Evolutionary conservation across 2,797 vertebrate species (phyloP), one percentile per base, ranked within the genome.

Genomic region (Leucoraja ocellata): DNA sequence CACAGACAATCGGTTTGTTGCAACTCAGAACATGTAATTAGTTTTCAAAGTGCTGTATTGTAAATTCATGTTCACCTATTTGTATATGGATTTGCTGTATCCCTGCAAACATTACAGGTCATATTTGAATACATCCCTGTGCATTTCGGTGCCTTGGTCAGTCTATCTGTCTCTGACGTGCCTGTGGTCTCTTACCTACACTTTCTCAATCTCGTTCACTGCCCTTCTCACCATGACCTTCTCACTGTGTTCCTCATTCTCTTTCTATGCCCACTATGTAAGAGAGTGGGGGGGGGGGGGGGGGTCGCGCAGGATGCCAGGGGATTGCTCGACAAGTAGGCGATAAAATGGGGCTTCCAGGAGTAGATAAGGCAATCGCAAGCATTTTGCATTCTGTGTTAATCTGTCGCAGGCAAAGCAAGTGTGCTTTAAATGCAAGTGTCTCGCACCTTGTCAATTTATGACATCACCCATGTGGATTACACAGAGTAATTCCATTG

Each of bases 241-340:
- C 36, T 46, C 3, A 14, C 32, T 80, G 78, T 39, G 14, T 80
- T 16, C 25, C 39, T 78, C 28, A n/a, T 9, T 46, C 7, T 28
- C 68, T 46, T 39, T 46, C 88, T n/a, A 13, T 63, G 58, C 7
- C 58, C 23, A 11, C 65, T 23, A 4, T 32, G 11, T 91, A n/a
- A 91, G 65, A 36, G 18, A 73, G 32, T 32, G 32, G 32, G 32
- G 39, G 39, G 39, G 2, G 39, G 39, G 39, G 2, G 18, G 32
- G 36, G 71, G 73, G 36, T 46, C 25, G 28, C 14, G 39, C 23
- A n/a, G 39, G 71, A 36, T 73, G 65, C 65, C 68, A 91, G n/a
- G 32, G 88, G 65, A 91, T 4, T 46, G 36, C 88, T 73, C 10
- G 21, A 36, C 83, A 91, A 91, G 88, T 91, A 91, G 88, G 88